Base-by-base conservation (phyloP, 2,888 invertebrate species). In the Trypoxylon attenuatum region DNA sequence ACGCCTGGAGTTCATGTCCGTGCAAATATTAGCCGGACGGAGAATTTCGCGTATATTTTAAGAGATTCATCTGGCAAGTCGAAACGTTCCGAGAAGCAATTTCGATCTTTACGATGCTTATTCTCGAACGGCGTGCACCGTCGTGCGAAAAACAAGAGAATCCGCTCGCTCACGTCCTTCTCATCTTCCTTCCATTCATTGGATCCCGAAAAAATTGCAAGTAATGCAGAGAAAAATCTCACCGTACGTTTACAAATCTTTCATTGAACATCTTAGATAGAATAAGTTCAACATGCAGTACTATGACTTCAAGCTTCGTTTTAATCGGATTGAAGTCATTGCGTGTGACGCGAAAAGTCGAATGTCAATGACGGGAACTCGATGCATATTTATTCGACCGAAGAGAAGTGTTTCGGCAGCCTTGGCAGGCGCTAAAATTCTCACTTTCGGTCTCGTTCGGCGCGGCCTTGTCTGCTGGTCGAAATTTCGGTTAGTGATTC, bases 101-200 rank as follows among this genome's bases (percentile, higher is more conserved):
- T 82, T 79, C 78, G 77, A 81, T 82, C 79, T 83, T 83, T 83
- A 83, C 82, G 82, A 83, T 81, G 83, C 82, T 82, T 83, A 83
- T 77, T 76, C 76, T 75, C 69, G 71, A 65, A 52, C 58, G 56
- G 39, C 57, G 52, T 46, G 53, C 67, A 53, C 57, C 53, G 56
- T 61, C 64, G 51, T 33, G 56, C 63, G 54, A 68, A 74, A 73
- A 73, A 73, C 60, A 72, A 69, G 62, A 51, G 45, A 54, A 49
- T 16, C 63, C 60, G 65, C 52, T 41, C 13, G 29, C 23, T 41
- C 43, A 2, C 6, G 6, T 18, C 25, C 38, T 13, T 39, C 29
- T 25, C 33, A 29, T 21, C 42, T 27, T 33, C 16, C 55, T 8
- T 8, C n/a, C n/a, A n/a, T n/a, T n/a, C n/a, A n/a, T n/a, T n/a